phyloP scores from a whole-genome alignment of 2,113 vertebrate species.

The Scophthalmus maximus region DNA sequence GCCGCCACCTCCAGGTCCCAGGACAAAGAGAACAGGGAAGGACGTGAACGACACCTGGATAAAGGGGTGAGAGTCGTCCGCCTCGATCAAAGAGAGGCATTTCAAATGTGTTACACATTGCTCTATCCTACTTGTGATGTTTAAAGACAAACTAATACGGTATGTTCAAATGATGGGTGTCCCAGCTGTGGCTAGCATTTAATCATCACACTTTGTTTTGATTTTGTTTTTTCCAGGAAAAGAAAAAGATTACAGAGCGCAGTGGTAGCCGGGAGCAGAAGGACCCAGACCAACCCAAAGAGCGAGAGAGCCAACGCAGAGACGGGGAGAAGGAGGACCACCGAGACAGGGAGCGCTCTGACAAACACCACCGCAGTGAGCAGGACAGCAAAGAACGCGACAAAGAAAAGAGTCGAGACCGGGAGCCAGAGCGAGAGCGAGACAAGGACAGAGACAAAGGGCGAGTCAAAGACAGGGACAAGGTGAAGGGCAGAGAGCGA shows the following conservation, averaged over 20 bases:
- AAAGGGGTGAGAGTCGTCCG: constrained; percentile 79
- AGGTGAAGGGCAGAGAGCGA: constrained; percentile 9
- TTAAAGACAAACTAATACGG: background rate
- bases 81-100: background rate
- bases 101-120: background rate
- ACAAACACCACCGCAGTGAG: constrained; percentile 70
- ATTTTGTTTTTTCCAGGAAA: constrained; percentile 77
- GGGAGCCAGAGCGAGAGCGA: constrained; percentile 72
- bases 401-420: constrained; percentile 75
- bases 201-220: background rate
- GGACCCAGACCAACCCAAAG: constrained; percentile 80
- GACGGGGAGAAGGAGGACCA: constrained; percentile 81
- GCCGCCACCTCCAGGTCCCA: constrained; percentile 81
- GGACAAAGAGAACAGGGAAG: constrained; percentile 84
- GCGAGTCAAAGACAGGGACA: constrained; percentile 1
- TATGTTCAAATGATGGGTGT: background rate
- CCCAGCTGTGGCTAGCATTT: background rate
- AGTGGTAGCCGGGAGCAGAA: constrained; percentile 84
- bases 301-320: constrained; percentile 78
- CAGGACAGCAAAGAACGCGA: constrained; percentile 77
- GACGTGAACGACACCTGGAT: constrained; percentile 69
- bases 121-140: background rate
- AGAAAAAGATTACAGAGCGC: constrained; percentile 84
- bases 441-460: constrained; percentile 64
- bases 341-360: constrained; percentile 74